Evolutionary conservation across 2,888 invertebrate species (phyloP).

Genomic region (Sphaeridia pumilis): DNA sequence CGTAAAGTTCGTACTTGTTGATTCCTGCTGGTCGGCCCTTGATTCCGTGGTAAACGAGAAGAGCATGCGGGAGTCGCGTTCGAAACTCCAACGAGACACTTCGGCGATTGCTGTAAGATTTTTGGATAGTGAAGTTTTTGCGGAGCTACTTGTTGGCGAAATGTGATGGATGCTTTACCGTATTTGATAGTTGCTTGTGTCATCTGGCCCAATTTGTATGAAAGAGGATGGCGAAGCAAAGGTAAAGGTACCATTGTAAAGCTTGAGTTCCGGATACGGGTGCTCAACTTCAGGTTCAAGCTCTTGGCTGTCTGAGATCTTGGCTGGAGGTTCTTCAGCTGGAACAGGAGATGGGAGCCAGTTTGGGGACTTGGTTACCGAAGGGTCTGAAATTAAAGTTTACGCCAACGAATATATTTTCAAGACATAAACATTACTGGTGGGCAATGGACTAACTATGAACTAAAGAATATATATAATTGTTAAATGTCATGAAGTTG

Average conservation of each 20-base stretch:
- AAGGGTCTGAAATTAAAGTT: too few species aligned
- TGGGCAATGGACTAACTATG: too few species aligned
- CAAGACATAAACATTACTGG: too few species aligned
- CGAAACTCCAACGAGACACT: slow-evolving; percentile 69
- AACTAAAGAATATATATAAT: too few species aligned
- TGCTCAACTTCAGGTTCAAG: not conserved
- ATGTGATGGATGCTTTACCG: slow-evolving; percentile 46
- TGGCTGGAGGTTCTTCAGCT: too few species aligned
- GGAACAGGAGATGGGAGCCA: too few species aligned
- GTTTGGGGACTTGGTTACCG: too few species aligned
- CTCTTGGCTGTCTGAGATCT: too few species aligned
- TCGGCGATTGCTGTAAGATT: slow-evolving; percentile 24
- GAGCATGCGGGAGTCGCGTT: slow-evolving; percentile 73
- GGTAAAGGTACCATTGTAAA: slow-evolving; percentile 82
- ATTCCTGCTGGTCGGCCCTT: slow-evolving; percentile 67
- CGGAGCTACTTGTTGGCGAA: too few species aligned
- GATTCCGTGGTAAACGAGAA: slow-evolving; percentile 80
- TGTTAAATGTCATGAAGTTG: too few species aligned
- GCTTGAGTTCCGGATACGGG: slow-evolving; percentile 46
- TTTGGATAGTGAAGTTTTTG: too few species aligned
- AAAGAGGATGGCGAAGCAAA: slow-evolving; percentile 82
- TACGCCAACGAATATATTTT: too few species aligned
- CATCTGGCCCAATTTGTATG: slow-evolving; percentile 80
- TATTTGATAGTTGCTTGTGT: slow-evolving; percentile 77
- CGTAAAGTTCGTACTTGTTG: slow-evolving; percentile 79